Conservation (phyloP, 2,113 vertebrate genomes). For the Muntiacus muntjak region DNA sequence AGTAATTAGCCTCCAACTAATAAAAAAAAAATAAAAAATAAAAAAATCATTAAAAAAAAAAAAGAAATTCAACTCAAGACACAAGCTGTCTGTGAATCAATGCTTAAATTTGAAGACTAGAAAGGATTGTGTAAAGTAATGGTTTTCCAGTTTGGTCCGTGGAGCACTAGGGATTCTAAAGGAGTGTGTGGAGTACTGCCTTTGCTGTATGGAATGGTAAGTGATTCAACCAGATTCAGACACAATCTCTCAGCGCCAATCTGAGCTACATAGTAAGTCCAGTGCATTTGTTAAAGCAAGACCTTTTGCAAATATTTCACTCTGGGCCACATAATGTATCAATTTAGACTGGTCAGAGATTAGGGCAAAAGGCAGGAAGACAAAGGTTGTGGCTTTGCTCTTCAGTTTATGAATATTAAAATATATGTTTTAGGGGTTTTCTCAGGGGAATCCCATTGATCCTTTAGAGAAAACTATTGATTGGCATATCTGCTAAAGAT, state of each 20-base stretch:
- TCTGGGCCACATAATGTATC: not conserved
- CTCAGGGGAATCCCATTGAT: not conserved
- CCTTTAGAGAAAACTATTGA: not conserved
- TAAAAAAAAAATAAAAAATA: no score
- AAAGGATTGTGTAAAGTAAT: not conserved
- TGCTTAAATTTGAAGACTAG: not conserved
- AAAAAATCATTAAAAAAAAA: no score
- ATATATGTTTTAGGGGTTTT: not conserved
- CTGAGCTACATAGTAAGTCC: not conserved
- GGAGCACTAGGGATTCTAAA: not conserved
- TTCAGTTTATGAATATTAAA: not conserved
- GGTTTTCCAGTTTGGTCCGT: not conserved
- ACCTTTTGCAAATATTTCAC: not conserved
- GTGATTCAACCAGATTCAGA: not conserved
- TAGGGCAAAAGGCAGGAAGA: not conserved
- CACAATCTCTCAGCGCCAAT: not conserved
- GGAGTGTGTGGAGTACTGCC: not conserved
- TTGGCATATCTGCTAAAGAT: not conserved
- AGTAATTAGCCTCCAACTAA: no score
- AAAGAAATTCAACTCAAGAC: not conserved
- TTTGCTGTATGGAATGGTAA: not conserved
- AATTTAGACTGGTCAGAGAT: not conserved
- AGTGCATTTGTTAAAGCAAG: not conserved
- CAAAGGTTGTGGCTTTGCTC: not conserved
- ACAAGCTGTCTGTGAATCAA: not conserved